Base-by-base conservation (phyloP, 2,113 vertebrate genomes). In the Etheostoma cragini region DNA sequence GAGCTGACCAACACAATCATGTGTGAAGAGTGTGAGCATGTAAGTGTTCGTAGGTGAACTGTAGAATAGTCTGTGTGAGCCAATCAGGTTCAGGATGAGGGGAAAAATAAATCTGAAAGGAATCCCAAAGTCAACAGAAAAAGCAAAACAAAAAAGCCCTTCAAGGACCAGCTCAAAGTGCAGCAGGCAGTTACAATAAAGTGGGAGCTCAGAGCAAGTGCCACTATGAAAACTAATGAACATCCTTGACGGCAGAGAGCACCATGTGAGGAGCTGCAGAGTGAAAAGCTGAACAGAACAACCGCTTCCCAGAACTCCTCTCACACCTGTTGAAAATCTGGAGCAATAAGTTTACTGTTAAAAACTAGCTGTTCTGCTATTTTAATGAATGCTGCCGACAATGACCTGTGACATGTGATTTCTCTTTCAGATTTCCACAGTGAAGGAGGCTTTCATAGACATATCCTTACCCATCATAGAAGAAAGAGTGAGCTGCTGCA, bases 21-120 rank as follows among this genome's bases (percentile, higher is more conserved):
- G 98, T 99, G 98, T 95, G 98, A 99, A 93, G 98, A 99, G 93
- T 99, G 98, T 93, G 96, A 97, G 90, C 97, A 99, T 90, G 98
- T 99, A 96, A 95, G 98, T 96, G 88, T 90, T 90, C 54, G 8
- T 74, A 19, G 56, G 19, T 50, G 54, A 66, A 58, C 8, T 16
- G 49, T 53, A 71, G 17, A 78, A 53, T 8, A 57, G 17, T 24
- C 16, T 7, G 7, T 42, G 52, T 66, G 22, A 50, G 21, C 53
- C 30, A 63, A 1, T 66, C 22, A 74, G 19, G 7, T 42, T 42
- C 38, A 42, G 8, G 5, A 61, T 60, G 13, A 45, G 10, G 42
- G 49, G 1, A 47, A 10, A 82, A 79, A 53, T 38, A 69, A 57
- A 15, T 46, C 14, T 14, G 4, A 63, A n/a, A n/a, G 24, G 5